Evolutionary conservation across 2,113 vertebrate species (phyloP).

Genomic region (Heliornis fulica): DNA sequence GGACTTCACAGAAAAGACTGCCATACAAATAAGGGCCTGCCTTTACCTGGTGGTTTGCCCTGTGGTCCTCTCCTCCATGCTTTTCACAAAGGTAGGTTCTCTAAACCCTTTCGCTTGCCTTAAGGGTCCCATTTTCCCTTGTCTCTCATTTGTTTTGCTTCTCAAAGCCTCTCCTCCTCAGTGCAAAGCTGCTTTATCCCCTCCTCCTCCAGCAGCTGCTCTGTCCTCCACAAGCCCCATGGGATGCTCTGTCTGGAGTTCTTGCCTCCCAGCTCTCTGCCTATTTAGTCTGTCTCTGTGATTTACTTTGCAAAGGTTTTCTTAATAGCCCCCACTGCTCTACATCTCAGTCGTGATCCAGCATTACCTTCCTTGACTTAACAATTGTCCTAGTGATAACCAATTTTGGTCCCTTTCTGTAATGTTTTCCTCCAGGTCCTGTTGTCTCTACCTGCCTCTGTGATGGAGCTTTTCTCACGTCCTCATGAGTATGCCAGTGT

Average conservation of each 20-base stretch:
- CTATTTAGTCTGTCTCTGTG: background rate
- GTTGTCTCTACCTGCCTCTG: background rate
- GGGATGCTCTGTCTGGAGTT: conserved; percentile 41
- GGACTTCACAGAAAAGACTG: background rate
- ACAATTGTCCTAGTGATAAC: background rate
- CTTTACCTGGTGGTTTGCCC: background rate
- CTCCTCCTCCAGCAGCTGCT: conserved; percentile 22
- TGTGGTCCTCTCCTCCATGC: background rate
- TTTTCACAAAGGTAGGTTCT: background rate
- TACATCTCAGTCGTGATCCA: background rate
- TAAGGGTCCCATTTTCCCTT: background rate
- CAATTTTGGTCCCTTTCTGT: background rate
- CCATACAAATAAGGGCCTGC: background rate
- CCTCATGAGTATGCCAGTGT: background rate
- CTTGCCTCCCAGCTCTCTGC: conserved; percentile 4
- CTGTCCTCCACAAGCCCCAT: background rate
- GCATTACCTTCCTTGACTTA: background rate
- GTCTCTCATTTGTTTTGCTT: background rate
- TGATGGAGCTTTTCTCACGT: background rate
- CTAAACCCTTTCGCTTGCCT: background rate
- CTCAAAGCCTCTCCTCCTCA: background rate
- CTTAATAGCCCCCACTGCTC: background rate
- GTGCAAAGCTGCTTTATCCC: background rate
- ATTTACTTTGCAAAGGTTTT: background rate
- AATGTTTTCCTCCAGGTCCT: background rate